phyloP scores from a whole-genome alignment of 2,797 vertebrate species.

The Cossypha dichroa region DNA sequence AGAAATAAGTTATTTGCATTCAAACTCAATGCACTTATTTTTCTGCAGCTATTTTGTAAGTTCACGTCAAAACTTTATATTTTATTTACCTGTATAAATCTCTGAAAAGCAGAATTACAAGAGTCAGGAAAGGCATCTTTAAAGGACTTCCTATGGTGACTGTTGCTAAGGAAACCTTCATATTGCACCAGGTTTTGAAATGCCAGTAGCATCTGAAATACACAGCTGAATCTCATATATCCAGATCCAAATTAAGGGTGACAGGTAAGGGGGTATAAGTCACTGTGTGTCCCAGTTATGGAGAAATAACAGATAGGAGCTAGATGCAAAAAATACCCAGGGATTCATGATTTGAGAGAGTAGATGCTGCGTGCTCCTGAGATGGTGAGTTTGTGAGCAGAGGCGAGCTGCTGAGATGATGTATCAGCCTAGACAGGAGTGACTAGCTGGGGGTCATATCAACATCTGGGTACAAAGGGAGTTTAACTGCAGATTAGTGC shows the following conservation, averaged over 20 bases:
- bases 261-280: constrained; percentile 49
- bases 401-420: background rate
- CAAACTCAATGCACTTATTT: background rate
- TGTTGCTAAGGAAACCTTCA: constrained; percentile 68
- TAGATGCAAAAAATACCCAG: background rate
- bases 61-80: constrained; percentile 17
- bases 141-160: constrained; percentile 55
- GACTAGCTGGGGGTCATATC: background rate
- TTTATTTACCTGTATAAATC: constrained; percentile 31
- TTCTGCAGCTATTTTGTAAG: constrained; percentile 1
- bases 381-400: background rate
- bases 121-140: constrained; percentile 38
- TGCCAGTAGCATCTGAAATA: background rate
- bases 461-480: background rate
- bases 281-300: constrained; percentile 22
- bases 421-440: background rate
- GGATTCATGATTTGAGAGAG: background rate
- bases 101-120: constrained; percentile 21
- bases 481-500: background rate
- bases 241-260: constrained; percentile 47
- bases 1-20: background rate
- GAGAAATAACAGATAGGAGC: constrained; percentile 8
- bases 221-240: background rate
- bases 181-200: constrained; percentile 24
- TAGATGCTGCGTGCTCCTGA: background rate